Conservation (phyloP, 2,888 invertebrate species). For the Acanthopleura granulata region DNA sequence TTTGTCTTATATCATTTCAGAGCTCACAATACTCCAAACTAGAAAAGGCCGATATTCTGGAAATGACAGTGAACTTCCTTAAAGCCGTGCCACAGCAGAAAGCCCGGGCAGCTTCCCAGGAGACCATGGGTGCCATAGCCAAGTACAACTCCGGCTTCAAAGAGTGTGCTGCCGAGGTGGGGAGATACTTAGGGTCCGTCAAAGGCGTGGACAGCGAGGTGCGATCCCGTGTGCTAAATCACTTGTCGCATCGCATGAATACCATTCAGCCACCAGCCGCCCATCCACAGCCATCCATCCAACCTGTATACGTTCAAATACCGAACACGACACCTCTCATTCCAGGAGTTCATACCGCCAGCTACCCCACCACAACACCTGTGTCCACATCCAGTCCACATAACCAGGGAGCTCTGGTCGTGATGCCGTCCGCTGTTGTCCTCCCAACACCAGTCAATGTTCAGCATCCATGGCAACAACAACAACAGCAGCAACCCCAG, state of each 20-base stretch:
- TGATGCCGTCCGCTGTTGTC: background rate
- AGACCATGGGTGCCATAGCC: slow-evolving; percentile 2
- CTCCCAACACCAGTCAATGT: background rate
- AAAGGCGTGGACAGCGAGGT: slow-evolving; percentile 53
- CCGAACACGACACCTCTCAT: background rate
- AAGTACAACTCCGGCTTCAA: slow-evolving; percentile 33
- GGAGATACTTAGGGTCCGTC: slow-evolving; percentile 56
- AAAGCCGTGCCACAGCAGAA: slow-evolving; percentile 21
- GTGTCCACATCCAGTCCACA: background rate
- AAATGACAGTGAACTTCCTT: slow-evolving; percentile 67
- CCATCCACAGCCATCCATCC: background rate
- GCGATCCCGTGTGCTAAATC: slow-evolving; percentile 51
- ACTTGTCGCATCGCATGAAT: slow-evolving; percentile 35
- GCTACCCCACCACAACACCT: background rate
- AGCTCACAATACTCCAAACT: slow-evolving; percentile 65
- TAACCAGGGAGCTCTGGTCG: slow-evolving; percentile 3
- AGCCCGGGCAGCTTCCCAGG: background rate
- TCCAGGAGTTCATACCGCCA: slow-evolving; percentile 1
- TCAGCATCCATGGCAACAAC: background rate
- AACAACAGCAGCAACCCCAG: background rate
- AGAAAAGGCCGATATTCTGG: slow-evolving; percentile 68
- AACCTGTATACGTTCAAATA: slow-evolving; percentile 12
- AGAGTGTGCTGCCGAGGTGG: slow-evolving; percentile 64
- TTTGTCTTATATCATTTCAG: slow-evolving; percentile 40
- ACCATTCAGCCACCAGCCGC: background rate